Conservation (phyloP, 2,113 vertebrate genomes). For the Thamnaconus septentrionalis region DNA sequence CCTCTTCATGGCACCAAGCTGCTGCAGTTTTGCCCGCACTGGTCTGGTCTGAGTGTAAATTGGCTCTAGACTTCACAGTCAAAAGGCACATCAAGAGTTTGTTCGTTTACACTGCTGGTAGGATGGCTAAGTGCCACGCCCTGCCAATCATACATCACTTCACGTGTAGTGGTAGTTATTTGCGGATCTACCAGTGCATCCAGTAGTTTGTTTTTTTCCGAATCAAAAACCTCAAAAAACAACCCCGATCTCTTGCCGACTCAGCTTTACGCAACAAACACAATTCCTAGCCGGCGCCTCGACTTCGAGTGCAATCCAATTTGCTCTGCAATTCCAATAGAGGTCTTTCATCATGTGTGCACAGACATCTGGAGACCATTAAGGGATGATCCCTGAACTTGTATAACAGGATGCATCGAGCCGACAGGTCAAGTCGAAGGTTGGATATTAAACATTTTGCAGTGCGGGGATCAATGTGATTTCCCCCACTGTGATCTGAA, state of each 20-base stretch:
- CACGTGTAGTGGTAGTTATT: slow-evolving; percentile 62
- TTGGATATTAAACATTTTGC: slow-evolving; percentile 40
- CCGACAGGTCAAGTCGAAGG: slow-evolving; percentile 32
- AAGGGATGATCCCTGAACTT: slow-evolving; percentile 29
- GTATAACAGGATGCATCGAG: slow-evolving; percentile 25
- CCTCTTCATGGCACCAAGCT: background rate
- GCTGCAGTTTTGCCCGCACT: background rate
- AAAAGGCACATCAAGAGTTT: slow-evolving; percentile 39
- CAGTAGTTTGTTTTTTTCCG: no score
- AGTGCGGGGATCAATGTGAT: slow-evolving; percentile 15
- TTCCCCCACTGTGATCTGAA: slow-evolving; percentile 20
- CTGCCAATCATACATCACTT: slow-evolving; percentile 51
- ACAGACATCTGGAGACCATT: slow-evolving; percentile 31
- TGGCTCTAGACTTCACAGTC: slow-evolving; percentile 43
- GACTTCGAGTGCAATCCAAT: slow-evolving; percentile 28
- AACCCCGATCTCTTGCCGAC: slow-evolving; percentile 56
- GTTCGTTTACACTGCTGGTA: slow-evolving; percentile 28
- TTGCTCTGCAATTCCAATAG: slow-evolving; percentile 38
- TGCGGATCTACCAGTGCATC: slow-evolving; percentile 64
- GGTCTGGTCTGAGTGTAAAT: slow-evolving; percentile 36
- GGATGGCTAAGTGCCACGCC: slow-evolving; percentile 31
- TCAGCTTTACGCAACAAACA: slow-evolving; percentile 52
- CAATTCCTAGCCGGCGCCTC: slow-evolving; percentile 29
- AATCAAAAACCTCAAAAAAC: slow-evolving; percentile 34
- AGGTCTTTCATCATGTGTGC: slow-evolving; percentile 34